Evolutionary conservation across 2,888 invertebrate genomes (phyloP), one percentile per base, ranked within the genome.

Genomic region (Panzeria rudis): DNA sequence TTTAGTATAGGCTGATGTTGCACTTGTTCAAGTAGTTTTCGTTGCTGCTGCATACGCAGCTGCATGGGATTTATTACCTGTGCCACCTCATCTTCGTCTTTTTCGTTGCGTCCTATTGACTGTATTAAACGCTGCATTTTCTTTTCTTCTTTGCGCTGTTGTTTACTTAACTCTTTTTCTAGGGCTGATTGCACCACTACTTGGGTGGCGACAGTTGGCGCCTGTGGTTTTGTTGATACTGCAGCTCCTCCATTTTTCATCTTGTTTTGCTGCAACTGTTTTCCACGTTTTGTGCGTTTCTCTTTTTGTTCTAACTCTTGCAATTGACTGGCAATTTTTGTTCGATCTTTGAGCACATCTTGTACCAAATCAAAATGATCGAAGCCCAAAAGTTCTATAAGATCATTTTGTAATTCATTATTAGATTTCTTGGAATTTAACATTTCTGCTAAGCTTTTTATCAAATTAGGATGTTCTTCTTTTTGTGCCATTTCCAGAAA

Each of bases 381-480:
- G 91, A 96, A 97, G 0, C 99, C 99, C 13, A 92, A 93, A 5
- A 98, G 93, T 89, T 99, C 98, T 91, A 98, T 96, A 23, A 99
- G 93, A 92, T 97, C 97, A 89, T 96, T 96, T 91, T 97, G 96
- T 84, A 97, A 93, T 88, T 96, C 96, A 84, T 95, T 95, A 87
- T 94, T 95, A 35, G 93, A 93, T 86, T 94, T 93, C 15, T 94
- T 93, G 0, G 95, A 94, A 86, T 94, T 94, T 0, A 97, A 92
- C 90, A 91, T 91, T 93, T 95, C 87, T 23, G 89, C 87, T n/a
- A 92, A 87, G 52, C 89, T 89, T 20, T n/a, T 69, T 3, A 90
- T 38, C 0, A 90, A 83, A 29, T 88, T 86, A 6, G 87, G 87
- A 66, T 82, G 78, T 25, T 85, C 82, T 2, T 85, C 78, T 0